These are phyloP conservation scores for Oophaga pumilio DNA, from an alignment of 2,113 vertebrate genomes.

Conservation along the genomic window DNA sequence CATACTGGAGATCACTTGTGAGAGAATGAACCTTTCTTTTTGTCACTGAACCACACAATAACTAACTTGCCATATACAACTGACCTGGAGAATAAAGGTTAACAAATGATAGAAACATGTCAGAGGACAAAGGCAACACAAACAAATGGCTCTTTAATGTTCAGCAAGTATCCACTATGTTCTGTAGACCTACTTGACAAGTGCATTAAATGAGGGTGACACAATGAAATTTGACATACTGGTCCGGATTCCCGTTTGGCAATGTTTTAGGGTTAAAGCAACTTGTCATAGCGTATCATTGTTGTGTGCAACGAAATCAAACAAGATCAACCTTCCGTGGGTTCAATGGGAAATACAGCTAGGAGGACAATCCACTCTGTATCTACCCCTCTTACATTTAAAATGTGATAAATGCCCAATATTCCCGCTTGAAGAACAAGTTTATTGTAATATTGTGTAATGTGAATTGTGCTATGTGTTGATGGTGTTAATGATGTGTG, in stretches of 20 bases:
- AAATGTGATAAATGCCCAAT: too few relatives aligned
- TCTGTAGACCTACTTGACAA: not conserved
- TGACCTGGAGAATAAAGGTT: constrained; percentile 33
- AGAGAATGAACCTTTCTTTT: not conserved
- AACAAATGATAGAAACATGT: constrained; percentile 5
- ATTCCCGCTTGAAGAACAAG: too few relatives aligned
- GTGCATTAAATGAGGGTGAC: not conserved
- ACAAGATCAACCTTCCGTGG: too few relatives aligned
- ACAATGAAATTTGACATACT: not conserved
- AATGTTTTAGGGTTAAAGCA: not conserved
- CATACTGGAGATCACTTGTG: not conserved
- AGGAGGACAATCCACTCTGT: too few relatives aligned
- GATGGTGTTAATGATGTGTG: too few relatives aligned
- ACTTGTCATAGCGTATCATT: not conserved
- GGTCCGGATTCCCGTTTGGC: not conserved
- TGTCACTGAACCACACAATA: not conserved
- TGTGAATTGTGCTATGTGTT: too few relatives aligned
- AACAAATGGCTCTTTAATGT: not conserved
- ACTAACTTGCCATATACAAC: not conserved
- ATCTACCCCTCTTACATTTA: too few relatives aligned
- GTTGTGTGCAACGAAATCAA: not conserved
- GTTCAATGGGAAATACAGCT: too few relatives aligned
- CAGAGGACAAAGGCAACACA: constrained; percentile 3
- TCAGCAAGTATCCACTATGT: not conserved
- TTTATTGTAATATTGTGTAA: too few relatives aligned